phyloP scores from a whole-genome alignment of 2,888 invertebrate species.

The Siphlonurus alternatus region DNA sequence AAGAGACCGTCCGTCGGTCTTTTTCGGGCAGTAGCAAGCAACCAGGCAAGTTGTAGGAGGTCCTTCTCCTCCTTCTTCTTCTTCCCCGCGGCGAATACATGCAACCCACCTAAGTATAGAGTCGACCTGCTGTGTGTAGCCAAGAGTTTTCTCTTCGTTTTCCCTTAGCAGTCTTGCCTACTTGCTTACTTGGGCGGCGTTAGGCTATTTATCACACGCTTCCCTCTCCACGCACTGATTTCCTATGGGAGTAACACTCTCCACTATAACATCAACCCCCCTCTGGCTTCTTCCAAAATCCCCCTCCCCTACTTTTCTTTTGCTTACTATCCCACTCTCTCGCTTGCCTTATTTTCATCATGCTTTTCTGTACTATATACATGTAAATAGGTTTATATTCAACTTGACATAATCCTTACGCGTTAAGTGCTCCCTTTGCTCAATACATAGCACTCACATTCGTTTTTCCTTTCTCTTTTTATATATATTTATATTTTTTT shows the following conservation, averaged over 20 bases:
- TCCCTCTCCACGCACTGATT: not conserved
- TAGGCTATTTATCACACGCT: not conserved
- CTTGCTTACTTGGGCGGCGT: not conserved
- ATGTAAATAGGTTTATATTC: not conserved
- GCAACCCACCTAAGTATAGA: no score
- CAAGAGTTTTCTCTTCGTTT: no score
- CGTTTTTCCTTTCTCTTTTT: not conserved
- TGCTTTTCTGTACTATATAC: not conserved
- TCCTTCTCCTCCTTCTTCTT: no score
- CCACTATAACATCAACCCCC: not conserved
- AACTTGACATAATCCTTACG: not conserved
- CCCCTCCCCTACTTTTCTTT: not conserved
- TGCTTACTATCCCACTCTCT: not conserved
- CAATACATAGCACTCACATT: not conserved
- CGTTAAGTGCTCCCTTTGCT: not conserved
- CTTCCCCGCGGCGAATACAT: no score
- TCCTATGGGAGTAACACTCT: not conserved
- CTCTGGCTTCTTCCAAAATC: not conserved
- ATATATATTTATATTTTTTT: not conserved
- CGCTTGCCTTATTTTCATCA: not conserved
- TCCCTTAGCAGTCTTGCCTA: not conserved
- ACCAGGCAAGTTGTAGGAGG: no score
- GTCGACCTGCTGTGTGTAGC: no score
- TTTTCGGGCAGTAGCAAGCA: no score
- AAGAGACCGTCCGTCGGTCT: no score